Conservation (phyloP, 2,888 invertebrate genomes). For the Ennomos quercinarius region DNA sequence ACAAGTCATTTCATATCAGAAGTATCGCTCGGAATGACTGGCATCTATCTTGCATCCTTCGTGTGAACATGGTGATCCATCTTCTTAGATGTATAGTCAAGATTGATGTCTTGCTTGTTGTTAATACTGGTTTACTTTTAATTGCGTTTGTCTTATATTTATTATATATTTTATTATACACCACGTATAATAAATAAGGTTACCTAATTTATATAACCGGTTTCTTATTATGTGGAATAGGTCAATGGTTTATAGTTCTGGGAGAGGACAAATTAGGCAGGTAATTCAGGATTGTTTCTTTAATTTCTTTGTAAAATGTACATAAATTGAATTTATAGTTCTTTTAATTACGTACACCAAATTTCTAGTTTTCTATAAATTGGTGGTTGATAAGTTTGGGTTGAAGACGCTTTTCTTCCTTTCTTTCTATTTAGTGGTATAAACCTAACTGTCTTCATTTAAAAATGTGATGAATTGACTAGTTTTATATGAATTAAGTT, state of each 20-base stretch:
- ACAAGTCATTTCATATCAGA: constrained; percentile 49
- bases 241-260: constrained; percentile 2
- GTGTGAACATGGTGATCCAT: constrained; percentile 42
- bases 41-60: constrained; percentile 42
- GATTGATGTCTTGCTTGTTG: constrained; percentile 25
- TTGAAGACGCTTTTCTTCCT: too few species aligned
- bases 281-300: too few species aligned
- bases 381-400: too few species aligned
- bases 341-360: too few species aligned
- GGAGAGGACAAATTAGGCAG: too few species aligned
- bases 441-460: too few species aligned
- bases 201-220: constrained; percentile 26
- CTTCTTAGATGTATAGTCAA: constrained; percentile 43
- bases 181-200: constrained; percentile 36
- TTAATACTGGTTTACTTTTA: constrained; percentile 12
- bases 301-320: too few species aligned
- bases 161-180: neutral
- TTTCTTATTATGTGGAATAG: constrained; percentile 26
- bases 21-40: constrained; percentile 49
- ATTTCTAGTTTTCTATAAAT: too few species aligned
- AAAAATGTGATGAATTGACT: too few species aligned
- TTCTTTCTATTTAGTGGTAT: too few species aligned
- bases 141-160: constrained; percentile 16
- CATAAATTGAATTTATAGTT: too few species aligned
- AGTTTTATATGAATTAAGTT: neutral